phyloP scores from a whole-genome alignment of 2,888 invertebrate genomes.

The Caenorhabditis sp. region DNA sequence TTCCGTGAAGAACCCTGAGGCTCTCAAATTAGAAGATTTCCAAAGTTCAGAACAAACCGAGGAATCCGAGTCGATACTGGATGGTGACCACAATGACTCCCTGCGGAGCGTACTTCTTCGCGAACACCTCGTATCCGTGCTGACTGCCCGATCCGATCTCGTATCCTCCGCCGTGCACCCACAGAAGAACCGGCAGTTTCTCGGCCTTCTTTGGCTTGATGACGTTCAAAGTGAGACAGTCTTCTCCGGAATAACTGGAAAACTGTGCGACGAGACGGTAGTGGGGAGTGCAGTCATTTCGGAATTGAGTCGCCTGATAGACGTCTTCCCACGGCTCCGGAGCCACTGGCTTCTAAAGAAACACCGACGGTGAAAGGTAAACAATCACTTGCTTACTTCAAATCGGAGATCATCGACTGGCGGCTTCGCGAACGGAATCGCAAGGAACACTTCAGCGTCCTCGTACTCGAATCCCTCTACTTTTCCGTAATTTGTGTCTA shows the following conservation, averaged over 20 bases:
- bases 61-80: slow-evolving; percentile 92
- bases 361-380: not conserved
- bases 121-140: slow-evolving; percentile 66
- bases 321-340: slow-evolving; percentile 69
- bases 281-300: slow-evolving; percentile 65
- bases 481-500: slow-evolving; percentile 63
- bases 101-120: slow-evolving; percentile 81
- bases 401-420: slow-evolving; percentile 69
- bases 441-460: slow-evolving; percentile 62
- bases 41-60: no score
- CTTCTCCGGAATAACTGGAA: slow-evolving; percentile 82
- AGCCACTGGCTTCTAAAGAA: slow-evolving; percentile 67
- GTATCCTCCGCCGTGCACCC: slow-evolving; percentile 95
- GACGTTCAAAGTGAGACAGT: slow-evolving; percentile 93
- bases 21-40: no score
- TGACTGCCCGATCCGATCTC: slow-evolving; percentile 83
- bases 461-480: slow-evolving; percentile 63
- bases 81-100: slow-evolving; percentile 92
- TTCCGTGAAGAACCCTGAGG: slow-evolving; percentile 71
- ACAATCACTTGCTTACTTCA: slow-evolving; percentile 48
- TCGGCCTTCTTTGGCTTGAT: slow-evolving; percentile 80
- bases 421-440: slow-evolving; percentile 70
- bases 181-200: slow-evolving; percentile 90
- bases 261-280: slow-evolving; percentile 47
- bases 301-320: slow-evolving; percentile 67